These are phyloP conservation scores for Colletes latitarsis DNA, from an alignment of 1,140 invertebrate species.

Conservation along the genomic window DNA sequence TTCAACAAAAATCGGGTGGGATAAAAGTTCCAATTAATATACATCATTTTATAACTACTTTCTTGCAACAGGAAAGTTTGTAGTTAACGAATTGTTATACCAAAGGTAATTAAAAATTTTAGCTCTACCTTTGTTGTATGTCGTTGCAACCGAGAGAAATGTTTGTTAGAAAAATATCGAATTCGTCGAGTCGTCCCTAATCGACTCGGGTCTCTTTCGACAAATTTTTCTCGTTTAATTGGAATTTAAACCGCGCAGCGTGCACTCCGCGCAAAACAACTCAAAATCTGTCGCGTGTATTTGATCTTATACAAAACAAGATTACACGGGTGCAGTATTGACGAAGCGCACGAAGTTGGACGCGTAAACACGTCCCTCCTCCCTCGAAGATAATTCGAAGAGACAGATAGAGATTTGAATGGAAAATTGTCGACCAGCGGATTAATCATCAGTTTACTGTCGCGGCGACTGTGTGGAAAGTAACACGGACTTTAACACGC, in stretches of 20 bases:
- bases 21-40: too few species aligned
- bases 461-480: neutral
- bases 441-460: constrained; percentile 22
- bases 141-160: too few species aligned
- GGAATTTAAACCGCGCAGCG: neutral
- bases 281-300: neutral
- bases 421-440: constrained; percentile 19
- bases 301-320: neutral
- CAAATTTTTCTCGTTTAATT: too few species aligned
- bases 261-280: neutral
- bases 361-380: constrained; percentile 10
- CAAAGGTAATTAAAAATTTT: too few species aligned
- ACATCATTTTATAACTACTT: too few species aligned
- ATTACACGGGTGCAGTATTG: neutral
- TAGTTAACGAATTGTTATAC: too few species aligned
- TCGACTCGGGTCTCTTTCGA: too few species aligned
- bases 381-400: constrained; percentile 15
- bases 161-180: too few species aligned
- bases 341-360: neutral
- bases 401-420: constrained; percentile 24
- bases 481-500: constrained; percentile 24
- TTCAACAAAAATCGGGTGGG: too few species aligned
- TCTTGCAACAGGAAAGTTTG: too few species aligned
- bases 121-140: too few species aligned
- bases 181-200: too few species aligned